Evolutionary conservation across 1,140 invertebrate genomes (phyloP).

Genomic region (Brachionus angularis): DNA sequence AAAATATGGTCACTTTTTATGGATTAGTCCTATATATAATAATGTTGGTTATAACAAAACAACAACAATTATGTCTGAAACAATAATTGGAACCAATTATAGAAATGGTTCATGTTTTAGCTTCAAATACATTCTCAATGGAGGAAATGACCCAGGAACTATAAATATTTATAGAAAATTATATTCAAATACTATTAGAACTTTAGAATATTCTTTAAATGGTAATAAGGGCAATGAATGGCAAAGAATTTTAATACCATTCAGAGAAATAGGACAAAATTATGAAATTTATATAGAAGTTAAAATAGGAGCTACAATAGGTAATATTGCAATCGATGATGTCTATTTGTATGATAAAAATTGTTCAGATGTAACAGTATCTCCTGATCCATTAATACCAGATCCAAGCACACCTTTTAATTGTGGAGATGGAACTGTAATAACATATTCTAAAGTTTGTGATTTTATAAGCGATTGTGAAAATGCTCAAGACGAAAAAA

Average conservation of each 20-base stretch:
- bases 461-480: conserved; percentile 47
- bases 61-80: conserved; percentile 17
- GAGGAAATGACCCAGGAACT: not conserved
- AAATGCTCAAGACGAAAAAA: conserved; percentile 46
- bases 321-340: conserved; percentile 47
- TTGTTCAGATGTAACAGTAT: not conserved
- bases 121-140: conserved; percentile 12
- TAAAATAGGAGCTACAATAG: conserved; percentile 32
- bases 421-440: conserved; percentile 47
- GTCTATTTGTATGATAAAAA: conserved; percentile 45
- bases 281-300: conserved; percentile 35
- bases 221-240: not conserved
- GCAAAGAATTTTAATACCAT: not conserved
- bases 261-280: not conserved
- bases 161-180: conserved; percentile 8
- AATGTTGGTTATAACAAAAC: not conserved
- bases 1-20: conserved; percentile 37
- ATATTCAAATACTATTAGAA: not conserved
- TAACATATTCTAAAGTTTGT: conserved; percentile 45
- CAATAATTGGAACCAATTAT: conserved; percentile 8
- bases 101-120: conserved; percentile 2
- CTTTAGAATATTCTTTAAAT: not conserved
- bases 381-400: conserved; percentile 41
- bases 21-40: conserved; percentile 23
- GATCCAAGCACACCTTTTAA: conserved; percentile 44